A percentile compares a stretch with the other conserved stretches of the same genome.
Conservation (phyloP, 2,888 invertebrate species). For the Liodrosophila aerea region DNA sequence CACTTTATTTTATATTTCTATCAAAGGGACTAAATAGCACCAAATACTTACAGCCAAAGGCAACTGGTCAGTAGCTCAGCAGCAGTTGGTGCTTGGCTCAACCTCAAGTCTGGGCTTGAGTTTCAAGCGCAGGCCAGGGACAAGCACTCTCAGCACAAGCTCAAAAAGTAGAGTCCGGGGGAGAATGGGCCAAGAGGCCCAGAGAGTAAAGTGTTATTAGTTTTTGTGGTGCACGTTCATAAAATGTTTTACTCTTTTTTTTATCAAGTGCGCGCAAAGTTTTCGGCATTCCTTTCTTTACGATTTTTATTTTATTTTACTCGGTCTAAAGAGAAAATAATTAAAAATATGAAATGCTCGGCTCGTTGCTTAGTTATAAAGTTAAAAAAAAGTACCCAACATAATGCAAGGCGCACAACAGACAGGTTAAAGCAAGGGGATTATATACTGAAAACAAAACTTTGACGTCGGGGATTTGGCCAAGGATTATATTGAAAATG, state of each 20-base stretch:
- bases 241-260: conserved; percentile 60
- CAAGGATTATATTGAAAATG: conserved; percentile 31
- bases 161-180: conserved; percentile 9
- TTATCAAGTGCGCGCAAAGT: conserved; percentile 55
- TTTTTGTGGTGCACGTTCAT: conserved; percentile 70
- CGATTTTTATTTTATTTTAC: conserved; percentile 18
- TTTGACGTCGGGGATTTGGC: conserved; percentile 12
- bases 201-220: conserved; percentile 65
- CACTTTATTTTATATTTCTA: conserved; percentile 10
- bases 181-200: conserved; percentile 10
- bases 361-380: conserved; percentile 54
- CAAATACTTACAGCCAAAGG: conserved; percentile 31
- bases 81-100: conserved; percentile 58
- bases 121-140: conserved; percentile 37
- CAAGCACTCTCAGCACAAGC: conserved; percentile 6
- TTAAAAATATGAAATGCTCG: conserved; percentile 65
- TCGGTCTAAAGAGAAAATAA: conserved; percentile 54
- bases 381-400: conserved; percentile 46
- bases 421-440: conserved; percentile 24
- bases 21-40: conserved; percentile 19
- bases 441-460: conserved; percentile 20
- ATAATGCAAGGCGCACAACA: conserved; percentile 16
- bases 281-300: conserved; percentile 36
- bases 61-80: conserved; percentile 38
- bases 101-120: conserved; percentile 65